phyloP scores from a whole-genome alignment of 2,113 vertebrate genomes.

The Heliornis fulica region DNA sequence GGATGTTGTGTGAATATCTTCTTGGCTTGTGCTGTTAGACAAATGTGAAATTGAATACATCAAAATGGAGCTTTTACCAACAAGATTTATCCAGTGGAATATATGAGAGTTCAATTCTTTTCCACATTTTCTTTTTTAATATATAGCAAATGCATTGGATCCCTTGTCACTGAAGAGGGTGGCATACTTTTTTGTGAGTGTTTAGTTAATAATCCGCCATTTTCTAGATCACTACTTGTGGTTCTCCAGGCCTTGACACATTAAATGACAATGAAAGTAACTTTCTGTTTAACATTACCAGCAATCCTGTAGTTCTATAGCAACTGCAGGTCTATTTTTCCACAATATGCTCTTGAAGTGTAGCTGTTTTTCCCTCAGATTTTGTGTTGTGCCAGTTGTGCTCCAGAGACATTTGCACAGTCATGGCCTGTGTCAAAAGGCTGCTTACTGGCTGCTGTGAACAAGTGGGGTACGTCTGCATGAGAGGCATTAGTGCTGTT shows the following conservation, averaged over 20 bases:
- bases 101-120: background rate
- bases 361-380: background rate
- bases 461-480: background rate
- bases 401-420: background rate
- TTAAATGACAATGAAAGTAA: background rate
- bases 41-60: background rate
- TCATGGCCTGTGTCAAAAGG: background rate
- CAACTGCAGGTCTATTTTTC: background rate
- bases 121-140: background rate
- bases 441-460: background rate
- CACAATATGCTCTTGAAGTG: background rate
- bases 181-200: background rate
- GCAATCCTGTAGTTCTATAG: background rate
- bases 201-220: background rate
- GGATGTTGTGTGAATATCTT: background rate
- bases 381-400: background rate
- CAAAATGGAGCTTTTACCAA: background rate
- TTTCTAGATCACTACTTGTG: background rate
- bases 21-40: background rate
- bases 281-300: background rate
- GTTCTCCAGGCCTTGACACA: background rate
- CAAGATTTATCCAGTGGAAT: background rate
- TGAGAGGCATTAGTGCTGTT: background rate
- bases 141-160: background rate
- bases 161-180: background rate